phyloP scores from a whole-genome alignment of 2,888 invertebrate species.

The Monoplex corrugatus region DNA sequence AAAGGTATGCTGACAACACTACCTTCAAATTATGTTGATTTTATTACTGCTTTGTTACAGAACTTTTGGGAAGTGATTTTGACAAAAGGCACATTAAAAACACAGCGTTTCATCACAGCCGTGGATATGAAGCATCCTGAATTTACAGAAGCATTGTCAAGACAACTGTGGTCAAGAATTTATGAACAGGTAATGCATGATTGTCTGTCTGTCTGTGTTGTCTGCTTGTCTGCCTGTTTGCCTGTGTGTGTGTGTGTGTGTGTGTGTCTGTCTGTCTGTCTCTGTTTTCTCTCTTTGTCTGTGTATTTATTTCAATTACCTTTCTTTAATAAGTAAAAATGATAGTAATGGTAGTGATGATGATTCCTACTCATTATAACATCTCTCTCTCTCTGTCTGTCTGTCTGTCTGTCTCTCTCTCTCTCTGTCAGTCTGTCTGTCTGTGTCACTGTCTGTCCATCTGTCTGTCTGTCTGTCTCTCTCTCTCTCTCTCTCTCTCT shows the following conservation, averaged over 20 bases:
- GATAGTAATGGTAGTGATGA: no score
- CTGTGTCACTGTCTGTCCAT: no score
- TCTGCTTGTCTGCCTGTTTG: neutral
- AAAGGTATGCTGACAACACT: no score
- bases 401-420: no score
- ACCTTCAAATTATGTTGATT: no score
- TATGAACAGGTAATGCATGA: conserved; percentile 77
- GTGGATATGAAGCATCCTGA: conserved; percentile 76
- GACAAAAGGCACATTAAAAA: conserved; percentile 76
- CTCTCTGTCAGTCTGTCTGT: no score
- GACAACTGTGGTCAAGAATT: conserved; percentile 80
- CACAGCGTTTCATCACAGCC: conserved; percentile 81
- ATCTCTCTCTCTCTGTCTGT: no score
- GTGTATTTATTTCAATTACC: no score
- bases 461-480: no score
- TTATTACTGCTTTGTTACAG: conserved; percentile 59
- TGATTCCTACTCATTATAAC: no score
- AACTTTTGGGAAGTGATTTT: conserved; percentile 74
- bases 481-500: no score
- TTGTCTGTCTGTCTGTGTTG: neutral
- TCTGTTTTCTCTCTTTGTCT: neutral
- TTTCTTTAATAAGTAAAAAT: no score
- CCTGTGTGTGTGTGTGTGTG: conserved; percentile 24
- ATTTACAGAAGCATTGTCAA: conserved; percentile 75
- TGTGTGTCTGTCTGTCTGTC: conserved; percentile 38